Base-by-base conservation (phyloP, 2,797 vertebrate species). In the Leucoraja ocellata region DNA sequence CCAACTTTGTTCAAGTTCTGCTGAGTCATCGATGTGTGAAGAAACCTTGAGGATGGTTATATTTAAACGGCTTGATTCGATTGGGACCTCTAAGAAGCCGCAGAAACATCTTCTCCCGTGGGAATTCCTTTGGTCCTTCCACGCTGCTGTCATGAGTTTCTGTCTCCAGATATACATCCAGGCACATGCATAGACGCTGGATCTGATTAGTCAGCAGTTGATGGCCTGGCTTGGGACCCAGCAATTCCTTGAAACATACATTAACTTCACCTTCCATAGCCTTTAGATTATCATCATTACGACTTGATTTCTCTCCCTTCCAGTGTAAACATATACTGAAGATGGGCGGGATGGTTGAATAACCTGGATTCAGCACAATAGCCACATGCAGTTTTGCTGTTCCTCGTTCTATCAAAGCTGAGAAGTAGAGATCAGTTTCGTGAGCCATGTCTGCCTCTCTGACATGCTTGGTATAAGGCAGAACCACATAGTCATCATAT, bases 161-260 rank as follows among this genome's bases (percentile, higher is more conserved):
- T 0, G 98, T 99, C 96, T 99, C 99, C 96, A 99, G 95, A 95
- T 98, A 99, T 93, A 99, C 98, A 0, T 99, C 98, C 93, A 99
- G 95, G 93, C 99, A 97, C 94, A 99, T 97, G 8, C 98, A 99
- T 10, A 99, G 96, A 11, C 98, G 97, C 93, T 98, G 97, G 61
- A 99, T 95, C 95, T 99, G 99, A 96, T 99, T 99, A 95, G 98
- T 99, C 94, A 99, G 95, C 54, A 99, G 97, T 96, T 99, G 99
- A 95, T 98, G 96, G 93, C 99, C 97, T 0, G 98, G 98, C 28
- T 96, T 96, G n/a, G 98, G 98, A 0, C 98, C 99, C 39, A 97
- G 97, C 5, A 99, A 97, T 94, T 99, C 99, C 88, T 95, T 97
- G 95, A 97, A 98, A 95, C 97, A 97, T 93, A 99, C 98, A 0